Base-by-base conservation (phyloP, 2,797 vertebrate genomes). In the Halcyon leucocephala region DNA sequence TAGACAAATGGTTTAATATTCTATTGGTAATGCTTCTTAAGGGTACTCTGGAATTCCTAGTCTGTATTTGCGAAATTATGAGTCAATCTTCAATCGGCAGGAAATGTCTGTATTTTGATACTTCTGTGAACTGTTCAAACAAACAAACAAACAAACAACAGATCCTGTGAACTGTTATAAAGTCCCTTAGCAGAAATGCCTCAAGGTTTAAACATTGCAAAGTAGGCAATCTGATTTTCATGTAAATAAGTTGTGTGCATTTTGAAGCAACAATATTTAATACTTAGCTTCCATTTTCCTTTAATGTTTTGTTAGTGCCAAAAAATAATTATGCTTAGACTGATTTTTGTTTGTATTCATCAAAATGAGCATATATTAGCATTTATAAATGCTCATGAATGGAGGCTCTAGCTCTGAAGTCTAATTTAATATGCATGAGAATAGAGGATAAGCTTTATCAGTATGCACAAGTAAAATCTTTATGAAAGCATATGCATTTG, bases 341-440 rank as follows among this genome's bases (percentile, higher is more conserved):
- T 86, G 96, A 76, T 85, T 95, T 90, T 96, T 95, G 92, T 95
- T 97, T 97, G 89, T 93, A 87, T 94, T 94, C 89, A 94, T 96
- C 95, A 91, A 91, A 96, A 89, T 87, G 76, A 94, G 95, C 95
- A 97, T 95, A 95, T 91, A 94, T 97, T 95, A 96, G 92, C 95
- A 96, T 96, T 96, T 71, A 95, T 96, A 96, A 96, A 94, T 95
- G 71, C 60, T 93, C 74, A 86, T 95, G 91, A 96, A 93, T 86
- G 77, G 55, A 79, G 91, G 87, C 81, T 72, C 58, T 89, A 91
- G 87, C 96, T 96, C 90, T 89, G 94, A 96, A 95, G 77, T 66
- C 73, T 93, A 93, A 95, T 96, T 95, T 90, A 93, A 86, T 90
- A 96, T 95, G 82, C 89, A 96, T 96, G 94, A 94, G 70, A 77